phyloP scores from a whole-genome alignment of 2,797 vertebrate species.

The Odontamblyopus rebecca region DNA sequence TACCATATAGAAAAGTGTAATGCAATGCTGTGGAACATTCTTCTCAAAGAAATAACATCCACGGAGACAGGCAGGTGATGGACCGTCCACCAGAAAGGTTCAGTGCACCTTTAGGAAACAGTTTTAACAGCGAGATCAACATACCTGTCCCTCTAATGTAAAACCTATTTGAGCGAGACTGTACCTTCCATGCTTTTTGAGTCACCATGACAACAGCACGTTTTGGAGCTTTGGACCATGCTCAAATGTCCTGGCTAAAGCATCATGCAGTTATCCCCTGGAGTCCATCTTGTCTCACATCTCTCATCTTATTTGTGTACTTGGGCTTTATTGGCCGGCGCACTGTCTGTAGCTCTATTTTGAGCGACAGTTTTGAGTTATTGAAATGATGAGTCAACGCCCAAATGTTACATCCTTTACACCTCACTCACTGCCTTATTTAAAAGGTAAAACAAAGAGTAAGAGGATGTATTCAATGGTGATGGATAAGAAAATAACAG shows the following conservation, averaged over 20 bases:
- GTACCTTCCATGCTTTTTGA: slow-evolving; percentile 10
- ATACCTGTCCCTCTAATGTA: background rate
- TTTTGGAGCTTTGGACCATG: slow-evolving; percentile 18
- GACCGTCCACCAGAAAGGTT: background rate
- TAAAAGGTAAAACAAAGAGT: slow-evolving; percentile 5
- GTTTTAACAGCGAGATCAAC: too few relatives aligned
- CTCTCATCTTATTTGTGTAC: background rate
- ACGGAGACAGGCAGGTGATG: too few relatives aligned
- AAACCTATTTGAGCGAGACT: background rate
- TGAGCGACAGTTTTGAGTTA: background rate
- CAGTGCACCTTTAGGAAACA: too few relatives aligned
- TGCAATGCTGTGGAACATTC: too few relatives aligned
- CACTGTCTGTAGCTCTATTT: background rate
- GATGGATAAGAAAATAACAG: slow-evolving; percentile 13
- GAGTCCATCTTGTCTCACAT: background rate
- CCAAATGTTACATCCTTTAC: background rate
- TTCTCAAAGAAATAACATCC: too few relatives aligned
- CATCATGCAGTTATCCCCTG: slow-evolving; percentile 8
- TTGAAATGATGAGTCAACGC: background rate
- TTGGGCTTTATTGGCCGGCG: background rate
- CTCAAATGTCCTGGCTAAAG: slow-evolving; percentile 34
- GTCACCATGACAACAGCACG: slow-evolving; percentile 18
- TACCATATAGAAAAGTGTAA: too few relatives aligned
- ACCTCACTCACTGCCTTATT: background rate
- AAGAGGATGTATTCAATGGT: background rate